A percentile compares a stretch with the other conserved stretches of the same genome.
Conservation (phyloP, 2,797 vertebrate genomes). For the Poecilia velifera region DNA sequence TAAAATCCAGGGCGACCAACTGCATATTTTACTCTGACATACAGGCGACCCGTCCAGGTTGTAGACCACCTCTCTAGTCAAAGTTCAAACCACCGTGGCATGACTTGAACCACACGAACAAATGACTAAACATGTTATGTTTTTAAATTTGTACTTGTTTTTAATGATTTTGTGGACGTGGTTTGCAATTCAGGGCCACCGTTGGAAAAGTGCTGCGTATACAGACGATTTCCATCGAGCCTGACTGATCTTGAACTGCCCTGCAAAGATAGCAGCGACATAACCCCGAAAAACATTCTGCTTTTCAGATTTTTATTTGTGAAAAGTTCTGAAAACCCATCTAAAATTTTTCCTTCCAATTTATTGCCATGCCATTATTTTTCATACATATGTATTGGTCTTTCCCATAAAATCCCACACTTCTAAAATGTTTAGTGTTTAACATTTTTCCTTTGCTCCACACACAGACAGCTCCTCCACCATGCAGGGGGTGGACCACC, state of each 20-base stretch:
- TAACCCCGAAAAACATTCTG: neutral
- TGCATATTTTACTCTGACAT: neutral
- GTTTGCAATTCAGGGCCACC: too few species aligned
- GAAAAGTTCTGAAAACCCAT: neutral
- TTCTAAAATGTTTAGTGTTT: neutral
- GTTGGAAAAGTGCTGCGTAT: too few species aligned
- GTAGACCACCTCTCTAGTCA: neutral
- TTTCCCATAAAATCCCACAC: neutral
- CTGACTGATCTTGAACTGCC: neutral
- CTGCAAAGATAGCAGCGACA: neutral
- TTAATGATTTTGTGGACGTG: too few species aligned
- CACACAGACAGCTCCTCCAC: constrained; percentile 89
- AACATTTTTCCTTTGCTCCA: neutral
- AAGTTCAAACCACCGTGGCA: too few species aligned
- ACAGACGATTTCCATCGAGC: too few species aligned
- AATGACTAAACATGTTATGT: too few species aligned
- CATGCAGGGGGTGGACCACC: constrained; percentile 94
- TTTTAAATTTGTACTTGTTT: too few species aligned
- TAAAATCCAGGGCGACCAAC: neutral
- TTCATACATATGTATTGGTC: neutral
- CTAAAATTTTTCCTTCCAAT: neutral
- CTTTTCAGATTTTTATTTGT: neutral
- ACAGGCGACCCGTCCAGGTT: too few species aligned
- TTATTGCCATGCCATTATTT: neutral
- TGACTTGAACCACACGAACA: too few species aligned